phyloP scores from a whole-genome alignment of 2,888 invertebrate species.

The Encarsia formosa region DNA sequence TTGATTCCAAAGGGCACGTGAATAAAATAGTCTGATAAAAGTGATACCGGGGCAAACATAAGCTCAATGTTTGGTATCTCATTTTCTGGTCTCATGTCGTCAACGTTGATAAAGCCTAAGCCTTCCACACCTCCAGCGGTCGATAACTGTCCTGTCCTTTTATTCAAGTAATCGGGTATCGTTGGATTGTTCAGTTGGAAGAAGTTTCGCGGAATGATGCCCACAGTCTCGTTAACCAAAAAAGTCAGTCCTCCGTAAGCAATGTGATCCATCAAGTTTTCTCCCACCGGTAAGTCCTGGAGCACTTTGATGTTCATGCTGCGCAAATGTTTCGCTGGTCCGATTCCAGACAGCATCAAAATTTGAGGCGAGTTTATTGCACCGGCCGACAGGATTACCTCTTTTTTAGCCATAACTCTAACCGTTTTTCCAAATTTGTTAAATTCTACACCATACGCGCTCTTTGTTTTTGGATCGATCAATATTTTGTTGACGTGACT shows the following conservation, averaged over 20 bases:
- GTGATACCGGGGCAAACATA: conserved; percentile 60
- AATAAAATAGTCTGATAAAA: conserved; percentile 49
- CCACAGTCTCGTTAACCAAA: conserved; percentile 51
- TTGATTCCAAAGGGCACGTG: conserved; percentile 53
- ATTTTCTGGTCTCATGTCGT: conserved; percentile 41
- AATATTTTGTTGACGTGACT: conserved; percentile 62
- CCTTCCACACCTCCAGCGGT: conserved; percentile 68
- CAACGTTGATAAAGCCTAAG: conserved; percentile 40
- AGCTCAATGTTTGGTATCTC: conserved; percentile 68
- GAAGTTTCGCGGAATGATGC: conserved; percentile 26
- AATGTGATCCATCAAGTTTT: conserved; percentile 67
- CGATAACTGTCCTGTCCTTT: conserved; percentile 57
- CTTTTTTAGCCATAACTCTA: conserved; percentile 61
- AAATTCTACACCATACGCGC: conserved; percentile 67
- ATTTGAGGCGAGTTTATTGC: conserved; percentile 75
- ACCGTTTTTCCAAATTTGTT: conserved; percentile 52
- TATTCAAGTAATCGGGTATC: conserved; percentile 53
- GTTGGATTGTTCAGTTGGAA: conserved; percentile 24
- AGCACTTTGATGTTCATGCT: conserved; percentile 56
- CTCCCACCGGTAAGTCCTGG: conserved; percentile 61
- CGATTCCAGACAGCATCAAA: conserved; percentile 75
- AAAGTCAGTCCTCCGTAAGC: conserved; percentile 61
- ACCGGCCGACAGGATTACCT: conserved; percentile 72
- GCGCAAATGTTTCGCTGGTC: conserved; percentile 59
- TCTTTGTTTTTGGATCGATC: conserved; percentile 60